Base-by-base conservation (phyloP, 1,140 invertebrate genomes). In the Brachystomella parvula region DNA sequence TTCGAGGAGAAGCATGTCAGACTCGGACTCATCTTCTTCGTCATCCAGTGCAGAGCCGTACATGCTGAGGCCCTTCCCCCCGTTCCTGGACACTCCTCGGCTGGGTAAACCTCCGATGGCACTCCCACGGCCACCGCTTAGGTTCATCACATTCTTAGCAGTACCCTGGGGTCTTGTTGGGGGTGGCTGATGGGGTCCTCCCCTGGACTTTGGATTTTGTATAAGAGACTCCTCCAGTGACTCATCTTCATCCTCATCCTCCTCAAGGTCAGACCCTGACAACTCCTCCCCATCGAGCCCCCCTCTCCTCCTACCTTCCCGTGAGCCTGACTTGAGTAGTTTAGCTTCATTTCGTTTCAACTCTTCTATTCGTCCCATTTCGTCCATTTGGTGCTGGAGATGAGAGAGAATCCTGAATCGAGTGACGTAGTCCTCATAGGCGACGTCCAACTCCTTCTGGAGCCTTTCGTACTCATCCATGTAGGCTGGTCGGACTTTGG, bases 401-500 rank as follows among this genome's bases (percentile, higher is more conserved):
- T 87, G 89, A n/a, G 87, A 86, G 1, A 96, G 82, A 73, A 91
- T 92, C 33, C 94, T 85, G 75, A 92, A 88, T 63, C 92, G 87
- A 58, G 88, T 81, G 33, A 97, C 85, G 79, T 97, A 98, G 66
- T 88, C 84, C 57, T 91, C 85, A 79, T 96, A 98, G 17, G 95
- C 79, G 72, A 83, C 79, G 74, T 89, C 86, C 6, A 98, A 78
- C 76, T 96, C 92, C 49, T 83, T 80, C 79, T 99, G 95, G 15
- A 94, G 82, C 53, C 87, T 86, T 69, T 96, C 92, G 78, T 96
- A 94, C 78, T 99, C 96, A 75, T 96, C 90, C 85, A 98, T 89
- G 77, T 96, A 98, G 0, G 94, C 94, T 2, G 96, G 96, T 49
- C 96, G 91, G 44, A 98, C 94, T 85, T 94, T 94, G 77, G 93